Evolutionary conservation across 2,797 vertebrate species (phyloP).

Genomic region (Artibeus lituratus): DNA sequence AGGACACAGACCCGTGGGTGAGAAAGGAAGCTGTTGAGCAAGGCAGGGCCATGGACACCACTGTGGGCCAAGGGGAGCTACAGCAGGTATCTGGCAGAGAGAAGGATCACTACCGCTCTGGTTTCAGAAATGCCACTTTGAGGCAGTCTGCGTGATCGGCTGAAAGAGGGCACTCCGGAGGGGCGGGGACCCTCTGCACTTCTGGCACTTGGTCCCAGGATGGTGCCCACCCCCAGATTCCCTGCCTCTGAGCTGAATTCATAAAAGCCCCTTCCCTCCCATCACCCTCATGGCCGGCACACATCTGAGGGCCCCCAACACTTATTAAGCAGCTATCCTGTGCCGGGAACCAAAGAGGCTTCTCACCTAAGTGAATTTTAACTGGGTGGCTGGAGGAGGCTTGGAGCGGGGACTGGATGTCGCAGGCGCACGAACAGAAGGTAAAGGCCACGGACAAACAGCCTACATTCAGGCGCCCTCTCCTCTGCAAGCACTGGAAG

Average conservation of each 20-base stretch:
- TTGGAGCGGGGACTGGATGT: neutral
- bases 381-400: neutral
- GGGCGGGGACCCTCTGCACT: neutral
- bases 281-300: neutral
- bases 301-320: neutral
- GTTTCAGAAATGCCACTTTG: neutral
- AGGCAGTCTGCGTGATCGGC: neutral
- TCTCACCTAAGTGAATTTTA: neutral
- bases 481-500: neutral
- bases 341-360: neutral
- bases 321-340: neutral
- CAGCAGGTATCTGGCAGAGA: neutral
- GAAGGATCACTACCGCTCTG: neutral
- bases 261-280: neutral
- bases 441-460: neutral
- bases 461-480: neutral
- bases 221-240: conserved; percentile 26
- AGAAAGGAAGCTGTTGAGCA: neutral
- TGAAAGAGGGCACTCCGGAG: neutral
- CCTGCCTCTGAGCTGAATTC: neutral
- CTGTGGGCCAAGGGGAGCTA: neutral
- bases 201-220: neutral
- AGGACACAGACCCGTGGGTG: neutral
- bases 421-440: neutral
- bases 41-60: neutral